Conservation (phyloP, 2,888 invertebrate species). For the Parasteatoda lunata region DNA sequence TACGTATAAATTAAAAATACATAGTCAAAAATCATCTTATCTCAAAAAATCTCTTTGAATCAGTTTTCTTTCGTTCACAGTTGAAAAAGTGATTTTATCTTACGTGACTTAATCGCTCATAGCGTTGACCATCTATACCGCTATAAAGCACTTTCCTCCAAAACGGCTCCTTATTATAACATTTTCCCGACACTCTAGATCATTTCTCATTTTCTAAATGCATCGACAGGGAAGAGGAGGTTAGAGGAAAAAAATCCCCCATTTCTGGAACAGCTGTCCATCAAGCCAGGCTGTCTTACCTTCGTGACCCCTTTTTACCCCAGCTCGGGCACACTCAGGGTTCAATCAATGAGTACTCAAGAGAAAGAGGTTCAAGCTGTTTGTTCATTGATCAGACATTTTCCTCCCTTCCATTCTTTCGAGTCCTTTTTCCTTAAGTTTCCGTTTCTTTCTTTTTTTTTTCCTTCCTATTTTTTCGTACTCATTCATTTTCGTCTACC, state of each 20-base stretch:
- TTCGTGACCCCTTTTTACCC: constrained; percentile 42
- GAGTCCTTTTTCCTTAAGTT: constrained; percentile 35
- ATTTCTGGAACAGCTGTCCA: constrained; percentile 45
- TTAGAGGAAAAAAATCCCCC: constrained; percentile 21
- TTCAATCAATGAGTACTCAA: constrained; percentile 59
- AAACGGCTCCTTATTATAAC: constrained; percentile 44
- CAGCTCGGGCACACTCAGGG: constrained; percentile 25
- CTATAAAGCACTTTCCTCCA: constrained; percentile 11
- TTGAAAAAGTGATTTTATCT: neutral
- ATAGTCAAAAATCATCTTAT: too few relatives aligned
- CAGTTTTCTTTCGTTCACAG: too few relatives aligned
- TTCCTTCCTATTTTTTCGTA: constrained; percentile 4
- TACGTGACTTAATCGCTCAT: neutral
- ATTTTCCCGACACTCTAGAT: constrained; percentile 45
- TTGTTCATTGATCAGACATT: constrained; percentile 62
- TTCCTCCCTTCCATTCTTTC: constrained; percentile 46
- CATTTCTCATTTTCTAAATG: constrained; percentile 61
- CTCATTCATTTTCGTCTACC: constrained; percentile 11
- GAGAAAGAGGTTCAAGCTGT: constrained; percentile 61
- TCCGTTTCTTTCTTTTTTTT: constrained; percentile 12
- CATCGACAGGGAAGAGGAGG: constrained; percentile 15
- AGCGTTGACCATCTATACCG: neutral
- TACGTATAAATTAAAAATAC: too few relatives aligned
- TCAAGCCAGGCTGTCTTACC: constrained; percentile 51
- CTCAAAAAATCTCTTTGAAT: too few relatives aligned